These are phyloP conservation scores for Zaprionus lineosus DNA, from an alignment of 2,888 invertebrate genomes.

Conservation along the genomic window DNA sequence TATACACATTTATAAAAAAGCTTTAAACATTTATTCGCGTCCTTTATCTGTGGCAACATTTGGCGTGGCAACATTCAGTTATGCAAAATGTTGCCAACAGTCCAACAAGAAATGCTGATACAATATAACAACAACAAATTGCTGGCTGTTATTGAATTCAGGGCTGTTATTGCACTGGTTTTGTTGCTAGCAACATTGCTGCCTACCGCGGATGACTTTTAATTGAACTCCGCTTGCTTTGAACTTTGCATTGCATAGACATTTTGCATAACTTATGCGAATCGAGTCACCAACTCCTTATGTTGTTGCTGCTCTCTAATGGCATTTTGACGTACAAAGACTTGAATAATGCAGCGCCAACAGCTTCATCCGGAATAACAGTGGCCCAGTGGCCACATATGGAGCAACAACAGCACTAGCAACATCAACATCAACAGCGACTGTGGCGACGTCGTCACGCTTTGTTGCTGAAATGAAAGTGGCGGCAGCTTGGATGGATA, in stretches of 20 bases:
- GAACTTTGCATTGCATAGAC: slow-evolving; percentile 35
- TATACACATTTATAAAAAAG: background rate
- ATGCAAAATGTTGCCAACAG: slow-evolving; percentile 6
- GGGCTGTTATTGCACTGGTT: background rate
- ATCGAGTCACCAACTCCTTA: background rate
- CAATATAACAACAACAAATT: slow-evolving; percentile 42
- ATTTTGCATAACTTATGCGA: slow-evolving; percentile 46
- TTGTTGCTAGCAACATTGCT: slow-evolving; percentile 39
- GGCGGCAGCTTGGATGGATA: slow-evolving; percentile 46
- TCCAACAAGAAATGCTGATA: slow-evolving; percentile 1
- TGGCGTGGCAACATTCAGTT: background rate
- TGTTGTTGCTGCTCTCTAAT: slow-evolving; percentile 24
- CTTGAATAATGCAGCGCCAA: slow-evolving; percentile 57
- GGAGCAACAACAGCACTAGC: slow-evolving; percentile 11
- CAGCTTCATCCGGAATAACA: slow-evolving; percentile 53
- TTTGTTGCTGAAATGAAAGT: slow-evolving; percentile 73
- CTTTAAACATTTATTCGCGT: background rate
- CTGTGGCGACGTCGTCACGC: slow-evolving; percentile 54
- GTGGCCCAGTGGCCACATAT: slow-evolving; percentile 41
- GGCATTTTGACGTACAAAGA: slow-evolving; percentile 44
- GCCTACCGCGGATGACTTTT: slow-evolving; percentile 37
- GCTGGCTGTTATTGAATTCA: slow-evolving; percentile 25
- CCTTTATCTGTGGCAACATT: background rate
- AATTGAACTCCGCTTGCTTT: slow-evolving; percentile 48
- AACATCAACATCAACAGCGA: background rate